Conservation (phyloP, 2,113 vertebrate genomes). For the Numenius arquata region DNA sequence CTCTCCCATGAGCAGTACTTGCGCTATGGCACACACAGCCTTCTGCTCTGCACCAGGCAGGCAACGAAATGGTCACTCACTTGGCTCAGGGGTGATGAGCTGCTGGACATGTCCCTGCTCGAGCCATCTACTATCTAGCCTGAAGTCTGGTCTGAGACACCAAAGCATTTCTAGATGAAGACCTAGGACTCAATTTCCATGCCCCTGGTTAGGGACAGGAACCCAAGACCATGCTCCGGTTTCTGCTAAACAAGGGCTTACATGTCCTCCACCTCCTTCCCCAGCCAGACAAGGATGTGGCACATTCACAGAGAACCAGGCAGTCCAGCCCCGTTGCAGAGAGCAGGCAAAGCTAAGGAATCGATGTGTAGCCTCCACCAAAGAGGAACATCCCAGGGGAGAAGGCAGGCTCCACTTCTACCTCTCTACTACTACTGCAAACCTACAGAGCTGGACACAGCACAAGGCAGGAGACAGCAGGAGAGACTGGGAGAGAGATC, state of each 20-base stretch:
- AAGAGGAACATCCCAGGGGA: background rate
- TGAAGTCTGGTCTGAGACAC: background rate
- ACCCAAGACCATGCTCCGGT: background rate
- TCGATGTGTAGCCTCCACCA: background rate
- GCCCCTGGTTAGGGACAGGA: background rate
- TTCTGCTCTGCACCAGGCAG: background rate
- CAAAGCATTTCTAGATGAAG: background rate
- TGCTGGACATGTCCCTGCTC: background rate
- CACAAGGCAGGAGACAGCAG: background rate
- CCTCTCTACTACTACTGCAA: background rate
- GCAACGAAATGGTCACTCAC: accelerated
- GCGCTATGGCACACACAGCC: accelerated
- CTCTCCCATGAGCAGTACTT: background rate
- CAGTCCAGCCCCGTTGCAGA: background rate
- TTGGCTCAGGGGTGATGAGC: background rate
- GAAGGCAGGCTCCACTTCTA: background rate
- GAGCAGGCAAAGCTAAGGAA: background rate
- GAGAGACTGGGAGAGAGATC: accelerated
- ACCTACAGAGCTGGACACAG: background rate
- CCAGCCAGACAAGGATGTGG: background rate
- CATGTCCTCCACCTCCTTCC: background rate
- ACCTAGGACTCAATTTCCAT: background rate
- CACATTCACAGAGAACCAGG: background rate
- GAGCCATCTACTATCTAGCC: background rate
- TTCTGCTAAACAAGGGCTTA: background rate